Conservation (phyloP, 2,113 vertebrate species). For the Anolis carolinensis region DNA sequence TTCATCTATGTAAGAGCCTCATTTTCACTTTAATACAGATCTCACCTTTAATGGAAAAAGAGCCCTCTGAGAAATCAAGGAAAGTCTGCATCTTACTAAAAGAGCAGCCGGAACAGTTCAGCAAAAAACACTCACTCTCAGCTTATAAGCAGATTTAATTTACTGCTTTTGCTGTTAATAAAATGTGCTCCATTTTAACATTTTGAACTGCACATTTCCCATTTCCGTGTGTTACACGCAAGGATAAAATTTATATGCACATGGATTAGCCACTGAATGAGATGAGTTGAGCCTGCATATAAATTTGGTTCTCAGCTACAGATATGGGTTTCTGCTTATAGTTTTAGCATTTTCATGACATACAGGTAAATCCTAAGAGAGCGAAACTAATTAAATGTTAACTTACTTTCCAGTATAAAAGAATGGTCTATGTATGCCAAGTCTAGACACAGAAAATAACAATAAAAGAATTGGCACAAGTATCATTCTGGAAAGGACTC, state of each 20-base stretch:
- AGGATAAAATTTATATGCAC: conserved; percentile 62
- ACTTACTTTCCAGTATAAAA: conserved; percentile 68
- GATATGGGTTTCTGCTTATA: conserved; percentile 50
- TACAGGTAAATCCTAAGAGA: conserved; percentile 68
- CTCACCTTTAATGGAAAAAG: conserved; percentile 70
- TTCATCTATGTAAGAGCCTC: conserved; percentile 53
- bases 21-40: conserved; percentile 67
- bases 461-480: conserved; percentile 55
- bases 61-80: conserved; percentile 69
- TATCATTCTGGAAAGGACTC: conserved; percentile 46
- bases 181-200: conserved; percentile 68
- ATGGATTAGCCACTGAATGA: conserved; percentile 56
- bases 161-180: conserved; percentile 68
- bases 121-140: conserved; percentile 65
- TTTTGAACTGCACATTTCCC: conserved; percentile 54
- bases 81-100: conserved; percentile 57
- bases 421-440: conserved; percentile 64
- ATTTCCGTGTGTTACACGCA: conserved; percentile 47
- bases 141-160: conserved; percentile 71
- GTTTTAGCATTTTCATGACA: conserved; percentile 57
- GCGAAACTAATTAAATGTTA: conserved; percentile 63
- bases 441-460: conserved; percentile 67
- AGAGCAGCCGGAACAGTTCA: conserved; percentile 66
- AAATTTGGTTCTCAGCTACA: conserved; percentile 16
- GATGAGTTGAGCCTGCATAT: conserved; percentile 40